A percentile compares a stretch with the other conserved stretches of the same genome.
Conservation (phyloP, 2,113 vertebrate genomes). For the Centropus unirufus region DNA sequence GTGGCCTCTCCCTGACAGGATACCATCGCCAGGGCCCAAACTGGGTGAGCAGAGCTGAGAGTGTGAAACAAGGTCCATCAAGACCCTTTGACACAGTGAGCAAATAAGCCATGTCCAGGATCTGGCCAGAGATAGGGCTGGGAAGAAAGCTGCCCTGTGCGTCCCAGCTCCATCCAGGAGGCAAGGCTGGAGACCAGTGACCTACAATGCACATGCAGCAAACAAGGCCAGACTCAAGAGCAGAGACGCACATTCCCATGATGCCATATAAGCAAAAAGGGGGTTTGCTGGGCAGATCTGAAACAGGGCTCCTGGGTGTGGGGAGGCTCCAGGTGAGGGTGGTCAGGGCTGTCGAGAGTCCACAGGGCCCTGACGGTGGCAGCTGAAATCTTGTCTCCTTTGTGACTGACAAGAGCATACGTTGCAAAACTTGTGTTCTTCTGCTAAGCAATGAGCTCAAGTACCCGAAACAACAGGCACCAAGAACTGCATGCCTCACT, state of each 20-base stretch:
- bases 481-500: neutral
- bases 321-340: neutral
- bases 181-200: neutral
- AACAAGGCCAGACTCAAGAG: neutral
- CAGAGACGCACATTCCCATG: rapidly evolving
- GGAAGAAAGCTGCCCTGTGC: neutral
- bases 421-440: neutral
- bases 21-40: neutral
- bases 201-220: neutral
- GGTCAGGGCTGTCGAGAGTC: neutral
- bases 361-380: neutral
- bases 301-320: neutral
- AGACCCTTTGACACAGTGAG: neutral
- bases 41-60: neutral
- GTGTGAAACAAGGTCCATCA: neutral
- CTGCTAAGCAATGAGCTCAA: neutral
- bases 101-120: neutral
- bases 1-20: neutral
- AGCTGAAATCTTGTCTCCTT: neutral
- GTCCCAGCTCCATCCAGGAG: neutral
- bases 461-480: neutral
- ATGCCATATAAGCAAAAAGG: rapidly evolving
- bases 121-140: neutral
- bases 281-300: neutral
- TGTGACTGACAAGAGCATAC: neutral